Conservation (phyloP, 53 echinoderm and acorn worm genomes). For the Echinometra lucunter region DNA sequence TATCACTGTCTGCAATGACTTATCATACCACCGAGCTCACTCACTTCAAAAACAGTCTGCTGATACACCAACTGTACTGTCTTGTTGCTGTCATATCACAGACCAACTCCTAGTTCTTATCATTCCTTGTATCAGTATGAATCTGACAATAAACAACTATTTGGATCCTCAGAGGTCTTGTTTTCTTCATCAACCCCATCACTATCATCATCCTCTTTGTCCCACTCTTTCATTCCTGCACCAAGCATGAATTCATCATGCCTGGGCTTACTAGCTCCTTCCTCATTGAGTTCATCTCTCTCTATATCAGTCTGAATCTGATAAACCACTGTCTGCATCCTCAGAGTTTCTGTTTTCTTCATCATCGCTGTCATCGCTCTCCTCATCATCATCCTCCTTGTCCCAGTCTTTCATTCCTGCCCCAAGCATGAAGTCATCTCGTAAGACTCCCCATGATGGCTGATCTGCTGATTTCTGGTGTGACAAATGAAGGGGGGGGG, state of each 20-base stretch:
- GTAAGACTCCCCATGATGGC: slow-evolving; percentile 91
- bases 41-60: background rate
- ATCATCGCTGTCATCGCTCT: slow-evolving; percentile 66
- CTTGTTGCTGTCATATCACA: too few species aligned
- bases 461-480: slow-evolving; percentile 71
- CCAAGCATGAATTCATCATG: slow-evolving; percentile 98
- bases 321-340: slow-evolving; percentile 40
- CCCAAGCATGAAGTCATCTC: slow-evolving; percentile 99
- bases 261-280: background rate
- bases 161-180: too few species aligned
- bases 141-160: slow-evolving; percentile 32
- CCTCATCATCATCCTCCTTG: slow-evolving; percentile 70
- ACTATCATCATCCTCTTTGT: slow-evolving; percentile 74
- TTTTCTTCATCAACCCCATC: slow-evolving; percentile 70
- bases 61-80: too few species aligned
- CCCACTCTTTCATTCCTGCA: slow-evolving; percentile 99
- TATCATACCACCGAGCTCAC: background rate
- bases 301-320: slow-evolving; percentile 63
- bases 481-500: background rate
- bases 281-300: background rate
- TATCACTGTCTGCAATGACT: background rate
- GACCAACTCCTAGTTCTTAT: too few species aligned
- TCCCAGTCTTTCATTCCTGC: slow-evolving; percentile 99
- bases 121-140: background rate
- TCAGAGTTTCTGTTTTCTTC: slow-evolving; percentile 24